phyloP scores from a whole-genome alignment of 1,140 invertebrate genomes.

The Conus betulinus region DNA sequence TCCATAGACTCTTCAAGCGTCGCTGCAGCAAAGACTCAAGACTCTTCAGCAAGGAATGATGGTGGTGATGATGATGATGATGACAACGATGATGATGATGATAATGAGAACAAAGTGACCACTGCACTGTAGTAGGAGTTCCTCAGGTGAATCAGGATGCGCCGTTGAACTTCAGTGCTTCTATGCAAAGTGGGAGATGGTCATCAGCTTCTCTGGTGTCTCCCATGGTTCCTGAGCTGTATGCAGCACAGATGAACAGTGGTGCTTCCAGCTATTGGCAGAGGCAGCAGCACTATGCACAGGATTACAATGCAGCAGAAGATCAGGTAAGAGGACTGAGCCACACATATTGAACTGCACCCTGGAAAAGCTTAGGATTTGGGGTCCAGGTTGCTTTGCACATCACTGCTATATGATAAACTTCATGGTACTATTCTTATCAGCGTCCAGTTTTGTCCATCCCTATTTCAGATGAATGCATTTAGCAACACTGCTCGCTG shows the following conservation, averaged over 20 bases:
- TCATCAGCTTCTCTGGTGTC: background rate
- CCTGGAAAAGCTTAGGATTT: no score
- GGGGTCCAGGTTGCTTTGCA: no score
- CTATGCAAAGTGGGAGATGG: background rate
- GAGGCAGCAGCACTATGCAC: conserved; percentile 27
- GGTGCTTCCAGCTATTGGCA: background rate
- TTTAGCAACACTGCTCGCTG: no score
- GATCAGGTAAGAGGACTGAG: background rate
- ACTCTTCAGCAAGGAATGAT: background rate
- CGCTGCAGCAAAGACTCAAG: background rate
- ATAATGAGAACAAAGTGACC: background rate
- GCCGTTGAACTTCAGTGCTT: conserved; percentile 38
- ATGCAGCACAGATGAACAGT: background rate
- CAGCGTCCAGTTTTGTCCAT: no score
- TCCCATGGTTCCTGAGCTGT: conserved; percentile 31
- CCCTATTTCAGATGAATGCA: no score
- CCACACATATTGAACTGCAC: no score
- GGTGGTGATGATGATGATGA: conserved; percentile 1
- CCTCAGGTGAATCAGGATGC: conserved; percentile 40
- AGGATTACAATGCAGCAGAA: background rate
- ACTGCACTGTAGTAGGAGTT: background rate
- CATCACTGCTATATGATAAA: no score
- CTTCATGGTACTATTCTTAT: no score
- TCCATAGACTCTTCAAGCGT: background rate
- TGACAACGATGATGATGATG: conserved; percentile 8